Evolutionary conservation across 1,140 invertebrate genomes (phyloP).

Genomic region (Campoletis sonorensis): DNA sequence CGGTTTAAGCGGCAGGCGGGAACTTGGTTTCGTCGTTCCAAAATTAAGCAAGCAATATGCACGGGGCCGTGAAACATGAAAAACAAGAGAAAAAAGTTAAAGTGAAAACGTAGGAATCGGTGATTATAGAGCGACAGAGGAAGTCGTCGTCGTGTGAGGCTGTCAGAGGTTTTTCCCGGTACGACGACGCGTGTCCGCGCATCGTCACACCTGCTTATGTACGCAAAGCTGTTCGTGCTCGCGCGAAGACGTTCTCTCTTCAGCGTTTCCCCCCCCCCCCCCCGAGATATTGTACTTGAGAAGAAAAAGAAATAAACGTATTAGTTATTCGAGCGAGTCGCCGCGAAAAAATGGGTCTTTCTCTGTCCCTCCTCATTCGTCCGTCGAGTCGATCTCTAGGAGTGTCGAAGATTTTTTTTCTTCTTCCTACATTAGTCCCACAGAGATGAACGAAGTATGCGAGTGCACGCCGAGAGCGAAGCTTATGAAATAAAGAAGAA

Average conservation of each 20-base stretch:
- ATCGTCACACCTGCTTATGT: conserved; percentile 76
- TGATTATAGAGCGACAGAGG: conserved; percentile 37
- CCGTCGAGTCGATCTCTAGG: conserved; percentile 7
- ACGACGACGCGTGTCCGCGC: conserved; percentile 74
- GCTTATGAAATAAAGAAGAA: conserved; percentile 56
- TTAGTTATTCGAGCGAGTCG: conserved; percentile 2
- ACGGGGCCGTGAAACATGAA: conserved; percentile 1
- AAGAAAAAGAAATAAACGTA: not conserved
- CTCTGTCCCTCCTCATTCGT: not conserved
- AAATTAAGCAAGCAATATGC: not conserved
- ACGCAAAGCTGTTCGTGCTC: conserved; percentile 58
- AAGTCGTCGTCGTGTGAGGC: conserved; percentile 54
- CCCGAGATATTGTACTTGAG: conserved; percentile 28
- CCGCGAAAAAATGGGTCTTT: not conserved
- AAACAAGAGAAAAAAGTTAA: conserved; percentile 16
- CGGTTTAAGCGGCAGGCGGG: no score
- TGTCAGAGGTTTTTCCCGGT: conserved; percentile 66
- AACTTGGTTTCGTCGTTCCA: no score
- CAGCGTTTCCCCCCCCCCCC: conserved; percentile 49
- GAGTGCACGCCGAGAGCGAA: conserved; percentile 63
- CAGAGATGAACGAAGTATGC: conserved; percentile 57
- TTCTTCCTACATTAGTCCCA: conserved; percentile 37
- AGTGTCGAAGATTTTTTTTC: not conserved
- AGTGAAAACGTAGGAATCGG: conserved; percentile 30
- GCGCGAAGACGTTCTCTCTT: not conserved